Percentiles rank a stretch among this genome's conserved stretches.
Evolutionary conservation across 2,797 vertebrate species (phyloP).

Genomic region (Lateolabrax maculatus): DNA sequence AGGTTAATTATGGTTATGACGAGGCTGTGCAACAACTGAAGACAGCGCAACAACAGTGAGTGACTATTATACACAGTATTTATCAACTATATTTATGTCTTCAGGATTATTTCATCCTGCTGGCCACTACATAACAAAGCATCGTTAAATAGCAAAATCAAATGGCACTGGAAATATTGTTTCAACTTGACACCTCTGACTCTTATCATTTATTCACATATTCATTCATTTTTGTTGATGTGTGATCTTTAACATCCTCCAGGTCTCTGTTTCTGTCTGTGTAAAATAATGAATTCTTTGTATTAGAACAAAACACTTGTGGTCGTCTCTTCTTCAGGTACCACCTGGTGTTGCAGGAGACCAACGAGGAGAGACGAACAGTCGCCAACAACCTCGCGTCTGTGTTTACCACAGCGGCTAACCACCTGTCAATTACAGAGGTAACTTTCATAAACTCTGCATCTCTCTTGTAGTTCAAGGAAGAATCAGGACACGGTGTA

Average conservation of each 20-base stretch:
- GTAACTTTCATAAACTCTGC: conserved; percentile 58
- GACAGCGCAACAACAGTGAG: conserved; percentile 85
- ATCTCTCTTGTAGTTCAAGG: background rate
- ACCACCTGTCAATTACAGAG: conserved; percentile 81
- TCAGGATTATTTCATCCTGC: background rate
- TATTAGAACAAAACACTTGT: background rate
- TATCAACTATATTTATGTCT: background rate
- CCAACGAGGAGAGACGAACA: conserved; percentile 83
- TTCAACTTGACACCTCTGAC: background rate
- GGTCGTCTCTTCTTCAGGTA: conserved; percentile 73
- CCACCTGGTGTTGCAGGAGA: conserved; percentile 86
- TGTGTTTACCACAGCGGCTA: conserved; percentile 75
- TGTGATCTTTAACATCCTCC: background rate
- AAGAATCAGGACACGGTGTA: background rate
- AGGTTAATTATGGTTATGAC: conserved; percentile 82
- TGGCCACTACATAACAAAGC: conserved; percentile 3
- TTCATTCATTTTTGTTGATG: background rate
- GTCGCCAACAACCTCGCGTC: conserved; percentile 82
- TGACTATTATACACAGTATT: background rate
- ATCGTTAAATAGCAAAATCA: background rate
- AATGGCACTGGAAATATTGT: background rate
- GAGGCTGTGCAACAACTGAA: conserved; percentile 84
- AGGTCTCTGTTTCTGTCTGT: background rate
- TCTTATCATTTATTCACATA: no score
- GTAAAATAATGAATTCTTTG: background rate